Percentiles rank a stretch among this genome's conserved stretches.
Evolutionary conservation across 2,888 invertebrate genomes (phyloP).

Genomic region (Caenorhabditis sp.): DNA sequence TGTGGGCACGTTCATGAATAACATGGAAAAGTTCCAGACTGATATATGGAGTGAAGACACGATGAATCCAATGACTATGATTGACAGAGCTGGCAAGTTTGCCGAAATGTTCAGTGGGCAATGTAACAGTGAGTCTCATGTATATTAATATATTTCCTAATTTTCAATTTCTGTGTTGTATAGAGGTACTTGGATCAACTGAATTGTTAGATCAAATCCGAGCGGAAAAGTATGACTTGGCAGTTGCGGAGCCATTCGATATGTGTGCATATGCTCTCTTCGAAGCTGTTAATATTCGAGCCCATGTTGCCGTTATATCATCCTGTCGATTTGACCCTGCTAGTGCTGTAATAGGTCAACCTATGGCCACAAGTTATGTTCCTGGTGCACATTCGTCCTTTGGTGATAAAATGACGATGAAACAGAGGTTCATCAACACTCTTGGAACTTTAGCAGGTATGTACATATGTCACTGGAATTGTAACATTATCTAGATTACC

Average conservation of each 20-base stretch:
- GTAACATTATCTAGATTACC: too few species aligned
- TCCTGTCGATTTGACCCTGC: conserved; percentile 36
- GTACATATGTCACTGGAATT: too few species aligned
- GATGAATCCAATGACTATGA: conserved; percentile 14
- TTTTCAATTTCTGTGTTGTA: too few species aligned
- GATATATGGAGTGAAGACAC: conserved; percentile 21
- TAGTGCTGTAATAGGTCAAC: conserved; percentile 34
- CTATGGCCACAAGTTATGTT: conserved; percentile 28
- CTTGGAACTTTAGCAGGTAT: conserved; percentile 6
- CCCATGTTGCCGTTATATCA: conserved; percentile 37
- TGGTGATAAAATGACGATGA: conserved; percentile 4
- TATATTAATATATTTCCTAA: too few species aligned
- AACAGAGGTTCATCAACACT: conserved; percentile 24
- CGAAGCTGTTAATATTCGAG: conserved; percentile 41
- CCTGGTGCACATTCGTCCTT: conserved; percentile 4
- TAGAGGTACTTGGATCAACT: conserved; percentile 14
- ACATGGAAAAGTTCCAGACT: conserved; percentile 14
- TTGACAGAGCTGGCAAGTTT: conserved; percentile 21
- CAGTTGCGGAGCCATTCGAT: conserved; percentile 47
- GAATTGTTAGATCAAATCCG: conserved; percentile 29
- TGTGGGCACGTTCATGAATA: conserved; percentile 11
- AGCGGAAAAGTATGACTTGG: conserved; percentile 49
- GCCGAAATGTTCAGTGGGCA: conserved; percentile 16
- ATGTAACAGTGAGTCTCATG: conserved; percentile 31
- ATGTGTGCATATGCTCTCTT: conserved; percentile 31